Conservation (phyloP, 2,113 vertebrate species). For the Cathartes aura region DNA sequence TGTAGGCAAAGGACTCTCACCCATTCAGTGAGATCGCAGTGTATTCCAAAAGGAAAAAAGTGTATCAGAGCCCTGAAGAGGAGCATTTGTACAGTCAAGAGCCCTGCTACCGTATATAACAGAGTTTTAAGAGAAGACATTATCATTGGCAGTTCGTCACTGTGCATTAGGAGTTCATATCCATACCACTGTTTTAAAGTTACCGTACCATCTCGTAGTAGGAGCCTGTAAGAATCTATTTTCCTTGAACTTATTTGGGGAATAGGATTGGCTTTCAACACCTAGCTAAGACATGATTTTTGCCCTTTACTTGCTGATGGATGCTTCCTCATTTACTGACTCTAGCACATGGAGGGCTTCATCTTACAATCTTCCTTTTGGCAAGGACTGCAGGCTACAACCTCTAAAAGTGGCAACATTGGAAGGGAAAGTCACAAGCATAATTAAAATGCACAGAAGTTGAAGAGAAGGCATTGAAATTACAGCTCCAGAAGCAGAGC, state of each 20-base stretch:
- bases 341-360: background rate
- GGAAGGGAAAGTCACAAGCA: background rate
- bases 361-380: background rate
- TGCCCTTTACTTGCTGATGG: background rate
- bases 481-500: background rate
- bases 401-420: background rate
- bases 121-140: background rate
- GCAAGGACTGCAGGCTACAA: background rate
- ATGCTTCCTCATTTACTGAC: background rate
- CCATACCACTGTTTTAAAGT: background rate
- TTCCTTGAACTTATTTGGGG: background rate
- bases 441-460: constrained; percentile 21
- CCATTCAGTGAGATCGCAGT: background rate
- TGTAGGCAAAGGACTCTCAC: background rate
- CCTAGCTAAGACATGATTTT: background rate
- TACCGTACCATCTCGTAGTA: rapidly evolving
- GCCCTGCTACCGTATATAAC: background rate
- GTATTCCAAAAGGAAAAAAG: background rate
- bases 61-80: background rate
- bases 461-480: background rate
- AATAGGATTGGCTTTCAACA: background rate
- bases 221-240: background rate
- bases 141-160: background rate
- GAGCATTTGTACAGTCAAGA: background rate
- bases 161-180: background rate